Conservation (phyloP, 1,140 invertebrate genomes). For the Eufriesea mexicana region DNA sequence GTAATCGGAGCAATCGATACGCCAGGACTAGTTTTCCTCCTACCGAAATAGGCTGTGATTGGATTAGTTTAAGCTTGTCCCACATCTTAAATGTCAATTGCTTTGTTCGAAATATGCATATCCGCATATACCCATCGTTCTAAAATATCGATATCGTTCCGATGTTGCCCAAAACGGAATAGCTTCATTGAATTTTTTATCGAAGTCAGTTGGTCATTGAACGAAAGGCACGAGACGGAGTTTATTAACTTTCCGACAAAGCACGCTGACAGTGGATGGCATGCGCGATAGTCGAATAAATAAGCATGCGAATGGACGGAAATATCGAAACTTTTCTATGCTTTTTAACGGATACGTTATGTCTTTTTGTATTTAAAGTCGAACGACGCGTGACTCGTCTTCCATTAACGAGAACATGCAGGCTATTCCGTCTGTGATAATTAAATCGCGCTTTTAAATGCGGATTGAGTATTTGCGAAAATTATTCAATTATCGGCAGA, state of each 20-base stretch:
- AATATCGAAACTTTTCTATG: constrained; percentile 25
- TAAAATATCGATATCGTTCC: not conserved
- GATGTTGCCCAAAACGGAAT: not conserved
- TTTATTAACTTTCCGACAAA: constrained; percentile 5
- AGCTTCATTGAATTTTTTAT: not conserved
- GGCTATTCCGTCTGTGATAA: not conserved
- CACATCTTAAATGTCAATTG: not conserved
- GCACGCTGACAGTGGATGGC: not conserved
- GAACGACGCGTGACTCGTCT: not conserved
- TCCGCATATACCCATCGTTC: not conserved
- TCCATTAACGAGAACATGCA: not conserved
- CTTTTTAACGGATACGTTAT: constrained; percentile 4
- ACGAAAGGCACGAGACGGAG: not conserved
- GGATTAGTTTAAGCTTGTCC: not conserved
- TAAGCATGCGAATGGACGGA: not conserved
- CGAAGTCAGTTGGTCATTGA: not conserved
- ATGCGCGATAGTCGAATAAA: constrained; percentile 19
- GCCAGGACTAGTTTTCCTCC: too few species aligned
- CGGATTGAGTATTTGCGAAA: not conserved
- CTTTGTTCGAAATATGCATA: not conserved
- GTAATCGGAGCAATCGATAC: not conserved
- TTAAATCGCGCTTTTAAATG: too few species aligned
- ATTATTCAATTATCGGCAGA: not conserved
- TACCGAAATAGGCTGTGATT: not conserved
- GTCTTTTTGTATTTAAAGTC: not conserved